These are phyloP conservation scores for Hippocampus abdominalis DNA, from an alignment of 2,113 vertebrate genomes.

Conservation along the genomic window DNA sequence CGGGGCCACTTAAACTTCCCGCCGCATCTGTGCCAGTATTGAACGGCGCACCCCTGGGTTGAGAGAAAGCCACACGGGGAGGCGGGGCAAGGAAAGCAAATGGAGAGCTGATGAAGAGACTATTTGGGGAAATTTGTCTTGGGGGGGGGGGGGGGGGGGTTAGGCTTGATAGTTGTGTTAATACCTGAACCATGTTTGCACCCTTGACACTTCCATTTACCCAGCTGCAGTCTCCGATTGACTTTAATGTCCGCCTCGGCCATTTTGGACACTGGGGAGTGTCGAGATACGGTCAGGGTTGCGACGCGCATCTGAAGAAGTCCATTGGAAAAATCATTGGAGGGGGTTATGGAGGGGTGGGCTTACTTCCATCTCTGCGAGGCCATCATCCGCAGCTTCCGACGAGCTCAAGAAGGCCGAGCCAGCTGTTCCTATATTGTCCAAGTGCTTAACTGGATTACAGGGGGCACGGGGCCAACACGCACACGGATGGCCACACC, in stretches of 20 bases:
- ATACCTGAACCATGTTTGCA: not conserved
- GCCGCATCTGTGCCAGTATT: slow-evolving; percentile 68
- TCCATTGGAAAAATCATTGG: not conserved
- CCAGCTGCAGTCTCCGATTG: not conserved
- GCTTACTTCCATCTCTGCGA: slow-evolving; percentile 15
- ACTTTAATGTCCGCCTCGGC: not conserved
- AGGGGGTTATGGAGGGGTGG: too few relatives aligned
- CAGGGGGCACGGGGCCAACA: slow-evolving; percentile 34
- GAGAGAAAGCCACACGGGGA: not conserved
- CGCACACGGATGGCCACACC: not conserved
- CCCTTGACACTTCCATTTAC: too few relatives aligned
- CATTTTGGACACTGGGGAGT: not conserved
- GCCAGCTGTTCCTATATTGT: slow-evolving; percentile 72
- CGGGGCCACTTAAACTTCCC: slow-evolving; percentile 65
- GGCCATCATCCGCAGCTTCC: slow-evolving; percentile 35
- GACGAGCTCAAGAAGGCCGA: slow-evolving; percentile 32
- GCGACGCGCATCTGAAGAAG: not conserved
- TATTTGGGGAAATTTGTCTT: not conserved
- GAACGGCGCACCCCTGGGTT: slow-evolving; percentile 22
- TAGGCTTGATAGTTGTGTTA: not conserved
- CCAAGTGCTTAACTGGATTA: slow-evolving; percentile 66
- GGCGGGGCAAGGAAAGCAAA: not conserved
- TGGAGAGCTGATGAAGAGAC: not conserved
- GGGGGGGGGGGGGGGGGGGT: not conserved
- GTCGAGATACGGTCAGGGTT: not conserved